phyloP scores from a whole-genome alignment of 1,140 invertebrate species.

The Drosophila sechellia region DNA sequence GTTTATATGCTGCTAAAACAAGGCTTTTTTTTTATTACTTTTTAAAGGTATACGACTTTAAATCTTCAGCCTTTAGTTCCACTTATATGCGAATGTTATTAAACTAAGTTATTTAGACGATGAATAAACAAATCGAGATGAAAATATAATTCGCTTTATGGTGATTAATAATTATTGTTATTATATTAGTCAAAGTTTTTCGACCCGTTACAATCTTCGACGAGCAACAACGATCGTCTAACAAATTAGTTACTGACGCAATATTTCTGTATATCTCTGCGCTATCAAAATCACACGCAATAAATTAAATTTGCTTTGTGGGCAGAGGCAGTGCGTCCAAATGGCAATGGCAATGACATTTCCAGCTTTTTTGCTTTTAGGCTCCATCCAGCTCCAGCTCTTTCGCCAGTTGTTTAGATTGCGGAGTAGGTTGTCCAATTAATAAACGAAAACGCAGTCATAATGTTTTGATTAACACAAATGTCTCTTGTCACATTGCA shows the following conservation, averaged over 20 bases:
- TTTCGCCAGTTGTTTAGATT: constrained; percentile 29
- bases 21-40: neutral
- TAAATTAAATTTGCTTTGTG: constrained; percentile 71
- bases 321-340: constrained; percentile 24
- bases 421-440: constrained; percentile 64
- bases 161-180: too few species aligned
- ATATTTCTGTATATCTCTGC: constrained; percentile 70
- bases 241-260: constrained; percentile 83
- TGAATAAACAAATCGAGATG: too few species aligned
- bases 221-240: constrained; percentile 38
- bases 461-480: constrained; percentile 82
- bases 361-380: constrained; percentile 13
- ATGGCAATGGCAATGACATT: constrained; percentile 34
- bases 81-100: too few species aligned
- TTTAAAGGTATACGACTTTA: neutral
- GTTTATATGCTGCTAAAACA: neutral
- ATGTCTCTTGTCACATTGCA: too few species aligned
- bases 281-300: constrained; percentile 83
- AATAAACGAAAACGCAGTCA: constrained; percentile 78
- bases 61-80: neutral
- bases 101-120: too few species aligned
- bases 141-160: too few species aligned
- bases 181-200: constrained; percentile 5
- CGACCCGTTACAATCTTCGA: constrained; percentile 44
- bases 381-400: neutral